Conservation (phyloP, 2,888 invertebrate genomes). For the Ornithoptera alexandrae region DNA sequence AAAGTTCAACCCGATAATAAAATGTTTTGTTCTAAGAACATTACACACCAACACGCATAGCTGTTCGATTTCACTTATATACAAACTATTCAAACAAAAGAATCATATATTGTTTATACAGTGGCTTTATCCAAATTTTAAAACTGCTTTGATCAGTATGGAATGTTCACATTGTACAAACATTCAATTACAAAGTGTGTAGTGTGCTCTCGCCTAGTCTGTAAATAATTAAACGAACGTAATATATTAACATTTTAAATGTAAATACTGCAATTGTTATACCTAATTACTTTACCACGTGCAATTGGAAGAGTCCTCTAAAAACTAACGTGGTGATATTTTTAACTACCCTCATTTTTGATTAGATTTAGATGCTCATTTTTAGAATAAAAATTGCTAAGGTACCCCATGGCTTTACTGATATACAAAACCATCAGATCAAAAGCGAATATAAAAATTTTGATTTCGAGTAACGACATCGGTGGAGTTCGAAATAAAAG, state of each 20-base stretch:
- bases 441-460: conserved; percentile 36
- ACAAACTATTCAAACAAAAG: conserved; percentile 19
- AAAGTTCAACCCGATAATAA: conserved; percentile 37
- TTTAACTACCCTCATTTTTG: conserved; percentile 34
- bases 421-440: conserved; percentile 26
- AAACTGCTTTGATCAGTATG: conserved; percentile 48
- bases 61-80: conserved; percentile 47
- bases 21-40: conserved; percentile 43
- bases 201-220: conserved; percentile 46
- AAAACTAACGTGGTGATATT: conserved; percentile 54
- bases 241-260: conserved; percentile 44
- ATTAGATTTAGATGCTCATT: conserved; percentile 14
- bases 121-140: conserved; percentile 42
- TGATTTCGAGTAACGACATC: conserved; percentile 47
- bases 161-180: conserved; percentile 52
- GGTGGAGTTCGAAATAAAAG: conserved; percentile 48
- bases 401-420: conserved; percentile 54
- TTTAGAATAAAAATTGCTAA: conserved; percentile 47
- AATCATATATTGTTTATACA: conserved; percentile 10
- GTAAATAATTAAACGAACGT: conserved; percentile 36
- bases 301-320: conserved; percentile 64
- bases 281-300: conserved; percentile 51
- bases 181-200: conserved; percentile 33
- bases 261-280: conserved; percentile 48
- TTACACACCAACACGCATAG: conserved; percentile 39